Evolutionary conservation across 2,113 vertebrate genomes (phyloP).

Genomic region (Hyaena hyaena): DNA sequence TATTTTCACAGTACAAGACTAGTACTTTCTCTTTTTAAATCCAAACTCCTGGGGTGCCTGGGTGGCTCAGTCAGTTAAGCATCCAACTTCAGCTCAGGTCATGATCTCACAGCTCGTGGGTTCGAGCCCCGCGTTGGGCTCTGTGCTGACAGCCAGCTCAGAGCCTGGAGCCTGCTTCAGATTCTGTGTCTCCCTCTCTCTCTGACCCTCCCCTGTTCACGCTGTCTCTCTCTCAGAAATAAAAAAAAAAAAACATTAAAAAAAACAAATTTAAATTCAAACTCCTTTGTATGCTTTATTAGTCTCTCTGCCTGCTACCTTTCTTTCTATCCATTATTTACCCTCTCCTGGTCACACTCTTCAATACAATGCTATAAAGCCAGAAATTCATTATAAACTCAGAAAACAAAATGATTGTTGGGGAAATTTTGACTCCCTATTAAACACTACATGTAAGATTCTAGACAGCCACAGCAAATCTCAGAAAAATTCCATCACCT

Average conservation of each 20-base stretch:
- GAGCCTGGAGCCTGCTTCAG: too few relatives aligned
- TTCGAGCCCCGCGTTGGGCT: too few relatives aligned
- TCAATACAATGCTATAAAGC: not conserved
- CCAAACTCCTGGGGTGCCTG: not conserved
- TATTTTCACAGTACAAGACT: not conserved
- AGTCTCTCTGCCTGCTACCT: not conserved
- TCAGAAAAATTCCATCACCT: not conserved
- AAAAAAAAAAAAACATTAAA: too few relatives aligned
- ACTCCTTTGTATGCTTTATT: not conserved
- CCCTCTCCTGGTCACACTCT: not conserved
- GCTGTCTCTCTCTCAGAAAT: too few relatives aligned
- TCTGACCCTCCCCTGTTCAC: too few relatives aligned
- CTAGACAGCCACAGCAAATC: not conserved
- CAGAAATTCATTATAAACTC: not conserved
- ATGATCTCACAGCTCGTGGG: too few relatives aligned
- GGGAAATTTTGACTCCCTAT: not conserved
- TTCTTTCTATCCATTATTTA: not conserved
- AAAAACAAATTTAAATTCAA: not conserved
- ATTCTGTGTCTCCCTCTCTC: too few relatives aligned
- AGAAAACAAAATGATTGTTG: slow-evolving; percentile 35
- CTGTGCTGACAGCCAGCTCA: too few relatives aligned
- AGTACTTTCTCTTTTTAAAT: not conserved
- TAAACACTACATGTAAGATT: not conserved
- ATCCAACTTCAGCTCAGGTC: too few relatives aligned
- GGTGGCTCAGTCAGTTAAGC: too few relatives aligned